Evolutionary conservation across 1,140 invertebrate species (phyloP).

Genomic region (Marisa cornuarietis): DNA sequence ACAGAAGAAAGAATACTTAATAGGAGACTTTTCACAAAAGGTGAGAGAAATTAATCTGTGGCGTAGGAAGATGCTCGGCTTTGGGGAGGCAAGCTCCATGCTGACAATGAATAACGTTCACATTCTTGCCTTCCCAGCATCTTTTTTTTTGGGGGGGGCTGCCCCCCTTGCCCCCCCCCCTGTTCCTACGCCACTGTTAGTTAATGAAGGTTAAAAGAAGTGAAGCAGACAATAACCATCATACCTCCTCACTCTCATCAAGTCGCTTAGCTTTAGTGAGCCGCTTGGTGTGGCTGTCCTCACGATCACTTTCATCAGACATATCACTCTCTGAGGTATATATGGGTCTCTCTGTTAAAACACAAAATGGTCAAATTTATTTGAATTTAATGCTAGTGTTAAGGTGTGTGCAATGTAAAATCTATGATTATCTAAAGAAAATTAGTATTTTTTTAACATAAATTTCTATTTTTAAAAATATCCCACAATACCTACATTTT

Average conservation of each 20-base stretch:
- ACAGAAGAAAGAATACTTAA: background rate
- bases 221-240: background rate
- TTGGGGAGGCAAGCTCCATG: too few species aligned
- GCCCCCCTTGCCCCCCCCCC: too few species aligned
- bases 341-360: slow-evolving; percentile 66
- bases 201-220: background rate
- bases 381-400: background rate
- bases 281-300: slow-evolving; percentile 78
- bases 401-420: background rate
- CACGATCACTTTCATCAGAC: slow-evolving; percentile 86
- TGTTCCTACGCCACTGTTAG: too few species aligned
- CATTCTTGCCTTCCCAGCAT: too few species aligned
- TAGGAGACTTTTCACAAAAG: background rate
- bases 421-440: background rate
- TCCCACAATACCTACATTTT: background rate
- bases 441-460: background rate
- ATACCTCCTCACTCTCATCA: slow-evolving; percentile 78
- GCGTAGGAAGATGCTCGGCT: too few species aligned
- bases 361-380: slow-evolving; percentile 22
- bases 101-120: too few species aligned
- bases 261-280: slow-evolving; percentile 80
- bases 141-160: too few species aligned
- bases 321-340: slow-evolving; percentile 86
- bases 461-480: background rate
- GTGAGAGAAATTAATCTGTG: background rate